A percentile compares a stretch with the other conserved stretches of the same genome.
These are phyloP conservation scores for Albula goreensis DNA, from an alignment of 2,113 vertebrate species.

Conservation along the genomic window DNA sequence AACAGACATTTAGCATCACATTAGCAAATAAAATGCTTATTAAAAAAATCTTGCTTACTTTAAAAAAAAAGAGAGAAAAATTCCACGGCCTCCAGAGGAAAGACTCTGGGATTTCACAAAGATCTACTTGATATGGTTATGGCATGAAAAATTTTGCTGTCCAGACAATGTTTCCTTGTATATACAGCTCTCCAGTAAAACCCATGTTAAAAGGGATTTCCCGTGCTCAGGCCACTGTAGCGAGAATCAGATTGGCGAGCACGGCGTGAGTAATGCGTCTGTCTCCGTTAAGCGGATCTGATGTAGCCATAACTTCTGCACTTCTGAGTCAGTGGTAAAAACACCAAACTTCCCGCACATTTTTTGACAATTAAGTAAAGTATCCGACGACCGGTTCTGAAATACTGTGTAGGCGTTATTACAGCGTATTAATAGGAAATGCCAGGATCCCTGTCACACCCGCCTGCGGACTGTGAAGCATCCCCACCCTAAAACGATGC, in stretches of 20 bases:
- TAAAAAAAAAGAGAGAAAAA: neutral
- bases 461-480: no score
- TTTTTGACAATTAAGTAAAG: neutral
- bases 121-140: neutral
- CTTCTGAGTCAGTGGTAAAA: neutral
- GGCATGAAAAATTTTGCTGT: neutral
- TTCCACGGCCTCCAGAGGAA: neutral
- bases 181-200: neutral
- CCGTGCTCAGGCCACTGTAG: neutral
- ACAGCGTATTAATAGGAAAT: neutral
- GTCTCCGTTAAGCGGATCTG: neutral
- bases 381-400: neutral
- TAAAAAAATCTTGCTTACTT: conserved; percentile 30
- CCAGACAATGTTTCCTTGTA: conserved; percentile 1
- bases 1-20: neutral
- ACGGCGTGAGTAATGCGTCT: neutral
- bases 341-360: neutral
- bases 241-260: neutral
- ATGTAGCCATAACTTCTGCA: neutral
- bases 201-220: neutral
- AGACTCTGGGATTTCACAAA: neutral
- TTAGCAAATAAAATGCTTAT: conserved; percentile 49
- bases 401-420: neutral
- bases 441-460: no score
- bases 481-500: no score